These are phyloP conservation scores for Anguilla rostrata DNA, from an alignment of 2,113 vertebrate species.

Conservation along the genomic window DNA sequence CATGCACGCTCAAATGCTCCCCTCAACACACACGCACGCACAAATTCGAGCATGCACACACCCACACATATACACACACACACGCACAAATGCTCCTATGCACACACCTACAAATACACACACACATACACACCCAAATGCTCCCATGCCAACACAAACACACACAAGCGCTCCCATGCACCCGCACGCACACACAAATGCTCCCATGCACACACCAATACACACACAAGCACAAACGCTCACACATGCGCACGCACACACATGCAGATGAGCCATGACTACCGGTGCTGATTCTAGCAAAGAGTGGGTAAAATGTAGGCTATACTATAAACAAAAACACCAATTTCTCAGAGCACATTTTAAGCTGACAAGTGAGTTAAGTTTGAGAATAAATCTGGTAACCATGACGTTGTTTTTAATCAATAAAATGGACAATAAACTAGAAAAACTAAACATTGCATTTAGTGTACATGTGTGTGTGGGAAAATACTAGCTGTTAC, in stretches of 20 bases:
- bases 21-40: neutral
- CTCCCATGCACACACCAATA: neutral
- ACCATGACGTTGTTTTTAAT: neutral
- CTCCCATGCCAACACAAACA: neutral
- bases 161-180: no score
- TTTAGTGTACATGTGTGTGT: neutral
- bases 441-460: neutral
- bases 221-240: constrained; percentile 3
- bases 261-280: neutral
- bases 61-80: constrained; percentile 12
- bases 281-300: neutral
- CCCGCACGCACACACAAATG: constrained; percentile 3
- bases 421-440: neutral
- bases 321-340: neutral
- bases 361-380: neutral
- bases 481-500: neutral
- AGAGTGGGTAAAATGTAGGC: neutral
- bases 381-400: neutral
- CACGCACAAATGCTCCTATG: neutral
- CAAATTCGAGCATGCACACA: neutral
- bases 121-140: constrained; percentile 1
- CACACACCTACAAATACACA: constrained; percentile 11
- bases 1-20: constrained; percentile 9
- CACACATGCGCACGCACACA: neutral
- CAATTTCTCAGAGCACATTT: neutral